Evolutionary conservation across 1,140 invertebrate species (phyloP), one percentile per base, ranked within the genome.

Genomic region (Euwallacea fornicatus): DNA sequence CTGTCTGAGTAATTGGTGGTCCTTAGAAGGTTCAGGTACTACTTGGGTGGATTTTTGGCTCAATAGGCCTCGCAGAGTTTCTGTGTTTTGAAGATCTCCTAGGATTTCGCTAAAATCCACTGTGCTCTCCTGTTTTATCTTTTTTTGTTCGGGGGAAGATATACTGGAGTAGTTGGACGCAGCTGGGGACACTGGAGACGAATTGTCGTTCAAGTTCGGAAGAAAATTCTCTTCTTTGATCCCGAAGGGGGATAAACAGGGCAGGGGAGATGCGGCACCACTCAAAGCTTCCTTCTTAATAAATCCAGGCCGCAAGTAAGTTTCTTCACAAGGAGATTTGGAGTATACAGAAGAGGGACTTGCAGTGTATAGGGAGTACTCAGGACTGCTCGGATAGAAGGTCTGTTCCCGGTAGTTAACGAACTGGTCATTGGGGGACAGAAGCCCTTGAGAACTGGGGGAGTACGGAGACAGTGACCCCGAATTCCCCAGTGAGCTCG

Each of bases 1-100:
- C 78, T 93, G 91, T 15, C 92, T 83, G n/a, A 95, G 80, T 41
- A 94, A 82, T 74, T 90, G 88, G 80, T 95, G 90, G 79, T 93
- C 90, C 76, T 86, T 84, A 55, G 85, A 85, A 42, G 75, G 76
- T n/a, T 76, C 75, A 15, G 69, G 69, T 9, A 73, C 69, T 7
- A 58, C 75, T 65, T 75, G 70, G 11, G 60, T 62, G 11, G 74
- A 70, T 42, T 72, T 67, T 16, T 77, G 66, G 47, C 78, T 75
- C 7, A 83, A 70, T 56, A 83, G 75, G 6, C 78, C 46, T 64
- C 74, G 42, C 8, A 79, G 63, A 13, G 69, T 74, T 9, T 74
- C 68, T 10, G 64, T 61, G 50, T 74, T 67, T 80, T 83, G 83
- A 56, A 84, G 84, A 15, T 68, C 71, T 80, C 84, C 83, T 46